These are phyloP conservation scores for Drosophila guanche DNA, from an alignment of 1,140 invertebrate genomes.

Conservation along the genomic window DNA sequence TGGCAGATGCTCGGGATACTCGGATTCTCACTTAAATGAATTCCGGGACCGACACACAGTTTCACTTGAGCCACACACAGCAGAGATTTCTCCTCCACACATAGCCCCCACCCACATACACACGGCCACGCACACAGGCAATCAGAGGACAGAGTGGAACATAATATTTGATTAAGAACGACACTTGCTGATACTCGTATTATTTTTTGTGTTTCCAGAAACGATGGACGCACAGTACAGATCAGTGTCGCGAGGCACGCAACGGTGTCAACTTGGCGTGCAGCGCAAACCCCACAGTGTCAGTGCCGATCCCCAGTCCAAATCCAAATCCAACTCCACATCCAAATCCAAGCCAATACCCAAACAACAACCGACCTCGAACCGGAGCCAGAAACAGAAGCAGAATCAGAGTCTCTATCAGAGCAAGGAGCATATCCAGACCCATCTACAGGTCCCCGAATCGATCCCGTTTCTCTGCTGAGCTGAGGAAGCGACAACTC, in stretches of 20 bases:
- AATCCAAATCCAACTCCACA: background rate
- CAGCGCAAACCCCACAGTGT: constrained; percentile 36
- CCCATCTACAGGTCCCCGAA: constrained; percentile 4
- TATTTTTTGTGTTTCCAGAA: constrained; percentile 35
- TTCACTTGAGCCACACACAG: constrained; percentile 5
- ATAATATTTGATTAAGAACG: constrained; percentile 69
- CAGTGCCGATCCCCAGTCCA: background rate
- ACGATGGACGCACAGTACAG: constrained; percentile 38
- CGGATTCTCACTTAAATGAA: constrained; percentile 1
- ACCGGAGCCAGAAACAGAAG: no score
- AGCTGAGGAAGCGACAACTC: constrained; percentile 35
- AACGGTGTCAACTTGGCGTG: constrained; percentile 59
- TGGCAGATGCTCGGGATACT: no score
- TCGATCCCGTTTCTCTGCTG: constrained; percentile 16
- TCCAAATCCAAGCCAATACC: background rate
- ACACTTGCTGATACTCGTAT: constrained; percentile 51
- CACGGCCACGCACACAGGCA: no score
- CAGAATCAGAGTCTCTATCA: no score
- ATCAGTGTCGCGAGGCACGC: constrained; percentile 66
- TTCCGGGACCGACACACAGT: background rate
- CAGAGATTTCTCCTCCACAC: constrained; percentile 9
- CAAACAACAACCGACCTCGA: background rate
- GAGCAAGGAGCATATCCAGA: constrained; percentile 8
- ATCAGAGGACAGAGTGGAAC: background rate
- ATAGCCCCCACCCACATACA: no score